Percentiles rank a stretch among this genome's conserved stretches.
These are phyloP conservation scores for Sebastes fasciatus DNA, from an alignment of 2,113 vertebrate genomes.

Conservation along the genomic window DNA sequence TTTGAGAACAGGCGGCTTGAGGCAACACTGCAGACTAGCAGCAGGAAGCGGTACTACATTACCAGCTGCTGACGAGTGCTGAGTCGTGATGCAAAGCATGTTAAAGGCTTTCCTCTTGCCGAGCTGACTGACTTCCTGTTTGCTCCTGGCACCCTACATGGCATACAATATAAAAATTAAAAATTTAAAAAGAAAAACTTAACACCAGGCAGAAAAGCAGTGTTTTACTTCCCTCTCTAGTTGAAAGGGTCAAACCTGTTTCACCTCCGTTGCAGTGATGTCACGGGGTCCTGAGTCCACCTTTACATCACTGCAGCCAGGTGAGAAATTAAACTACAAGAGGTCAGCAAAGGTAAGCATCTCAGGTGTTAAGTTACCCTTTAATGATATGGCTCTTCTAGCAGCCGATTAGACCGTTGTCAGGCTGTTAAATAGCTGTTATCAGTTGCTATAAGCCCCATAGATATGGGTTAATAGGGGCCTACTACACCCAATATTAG, in stretches of 20 bases:
- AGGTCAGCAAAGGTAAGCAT: not conserved
- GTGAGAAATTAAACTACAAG: not conserved
- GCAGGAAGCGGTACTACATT: constrained; percentile 62
- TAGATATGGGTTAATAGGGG: too few relatives aligned
- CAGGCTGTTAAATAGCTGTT: too few relatives aligned
- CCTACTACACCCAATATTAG: too few relatives aligned
- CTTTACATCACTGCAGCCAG: not conserved
- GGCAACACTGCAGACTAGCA: constrained; percentile 73
- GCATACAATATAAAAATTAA: not conserved
- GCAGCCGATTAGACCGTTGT: too few relatives aligned
- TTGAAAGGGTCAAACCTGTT: not conserved
- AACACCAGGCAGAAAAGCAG: not conserved
- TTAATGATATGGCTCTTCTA: not conserved
- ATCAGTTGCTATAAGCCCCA: too few relatives aligned
- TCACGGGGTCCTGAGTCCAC: not conserved
- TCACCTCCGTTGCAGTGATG: not conserved
- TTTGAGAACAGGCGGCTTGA: constrained; percentile 56
- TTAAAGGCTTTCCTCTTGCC: not conserved
- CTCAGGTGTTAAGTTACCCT: not conserved
- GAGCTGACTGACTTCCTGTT: not conserved
- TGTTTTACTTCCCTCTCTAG: not conserved
- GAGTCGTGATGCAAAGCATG: not conserved
- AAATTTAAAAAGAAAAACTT: not conserved
- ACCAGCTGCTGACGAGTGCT: constrained; percentile 4
- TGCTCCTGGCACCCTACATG: not conserved